Evolutionary conservation across 2,113 vertebrate genomes (phyloP).

Genomic region (Aptenodytes forsteri): DNA sequence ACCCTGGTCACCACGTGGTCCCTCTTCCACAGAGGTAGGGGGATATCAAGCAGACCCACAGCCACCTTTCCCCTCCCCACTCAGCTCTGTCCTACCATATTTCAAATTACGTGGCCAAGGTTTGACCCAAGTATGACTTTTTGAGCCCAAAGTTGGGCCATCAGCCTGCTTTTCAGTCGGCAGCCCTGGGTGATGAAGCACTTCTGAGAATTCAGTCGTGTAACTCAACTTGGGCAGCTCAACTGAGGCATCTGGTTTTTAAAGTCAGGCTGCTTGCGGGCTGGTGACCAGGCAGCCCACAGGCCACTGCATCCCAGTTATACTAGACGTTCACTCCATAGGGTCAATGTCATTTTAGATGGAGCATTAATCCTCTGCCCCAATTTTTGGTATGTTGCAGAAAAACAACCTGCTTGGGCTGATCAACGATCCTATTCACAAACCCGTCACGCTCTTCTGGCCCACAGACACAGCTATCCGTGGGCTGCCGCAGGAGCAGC

Average conservation of each 20-base stretch:
- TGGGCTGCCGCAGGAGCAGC: slow-evolving; percentile 79
- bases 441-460: slow-evolving; percentile 87
- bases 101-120: not conserved
- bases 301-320: not conserved
- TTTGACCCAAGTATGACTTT: not conserved
- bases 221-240: not conserved
- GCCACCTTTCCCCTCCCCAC: not conserved
- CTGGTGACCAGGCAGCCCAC: not conserved
- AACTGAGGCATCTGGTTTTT: not conserved
- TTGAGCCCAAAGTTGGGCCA: not conserved
- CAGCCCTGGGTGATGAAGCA: not conserved
- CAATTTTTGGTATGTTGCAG: slow-evolving; percentile 68
- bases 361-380: not conserved
- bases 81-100: not conserved
- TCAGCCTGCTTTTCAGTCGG: not conserved
- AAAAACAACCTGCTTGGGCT: slow-evolving; percentile 79
- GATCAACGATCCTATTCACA: slow-evolving; percentile 76
- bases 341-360: not conserved
- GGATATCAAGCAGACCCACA: not conserved
- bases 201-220: not conserved
- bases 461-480: slow-evolving; percentile 83
- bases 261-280: not conserved
- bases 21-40: not conserved
- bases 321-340: not conserved
- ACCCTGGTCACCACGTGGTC: not conserved